These are phyloP conservation scores for Pontoporia blainvillei DNA, from an alignment of 2,113 vertebrate genomes.

Conservation along the genomic window DNA sequence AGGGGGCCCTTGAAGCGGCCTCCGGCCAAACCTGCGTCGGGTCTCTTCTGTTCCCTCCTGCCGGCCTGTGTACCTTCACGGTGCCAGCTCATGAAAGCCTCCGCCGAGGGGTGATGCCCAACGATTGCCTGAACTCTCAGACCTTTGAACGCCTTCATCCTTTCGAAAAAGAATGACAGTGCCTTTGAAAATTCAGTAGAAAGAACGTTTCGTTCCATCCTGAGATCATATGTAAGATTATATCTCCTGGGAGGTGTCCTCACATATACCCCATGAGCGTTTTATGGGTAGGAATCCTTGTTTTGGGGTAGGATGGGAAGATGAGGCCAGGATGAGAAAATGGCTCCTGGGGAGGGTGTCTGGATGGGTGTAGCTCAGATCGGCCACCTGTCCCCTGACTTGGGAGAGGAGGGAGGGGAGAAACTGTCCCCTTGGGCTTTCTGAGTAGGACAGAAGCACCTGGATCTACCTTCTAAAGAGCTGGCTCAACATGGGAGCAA, in stretches of 20 bases:
- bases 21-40: accelerated
- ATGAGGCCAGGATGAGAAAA: background rate
- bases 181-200: background rate
- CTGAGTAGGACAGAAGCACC: background rate
- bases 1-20: background rate
- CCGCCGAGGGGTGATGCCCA: accelerated
- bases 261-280: too few relatives aligned
- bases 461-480: too few relatives aligned
- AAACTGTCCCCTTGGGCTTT: too few relatives aligned
- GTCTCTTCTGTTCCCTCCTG: background rate
- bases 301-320: accelerated
- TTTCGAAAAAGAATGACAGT: background rate
- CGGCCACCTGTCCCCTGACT: accelerated
- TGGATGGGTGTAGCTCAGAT: accelerated
- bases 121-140: accelerated
- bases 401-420: accelerated
- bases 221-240: background rate
- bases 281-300: background rate
- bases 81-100: background rate
- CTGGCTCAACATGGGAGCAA: background rate
- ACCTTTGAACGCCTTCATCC: background rate
- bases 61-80: accelerated
- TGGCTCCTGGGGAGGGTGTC: background rate
- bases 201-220: background rate
- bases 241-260: background rate